A percentile compares a stretch with the other conserved stretches of the same genome.
Conservation (phyloP, 2,888 invertebrate species). For the Epinotia nisella region DNA sequence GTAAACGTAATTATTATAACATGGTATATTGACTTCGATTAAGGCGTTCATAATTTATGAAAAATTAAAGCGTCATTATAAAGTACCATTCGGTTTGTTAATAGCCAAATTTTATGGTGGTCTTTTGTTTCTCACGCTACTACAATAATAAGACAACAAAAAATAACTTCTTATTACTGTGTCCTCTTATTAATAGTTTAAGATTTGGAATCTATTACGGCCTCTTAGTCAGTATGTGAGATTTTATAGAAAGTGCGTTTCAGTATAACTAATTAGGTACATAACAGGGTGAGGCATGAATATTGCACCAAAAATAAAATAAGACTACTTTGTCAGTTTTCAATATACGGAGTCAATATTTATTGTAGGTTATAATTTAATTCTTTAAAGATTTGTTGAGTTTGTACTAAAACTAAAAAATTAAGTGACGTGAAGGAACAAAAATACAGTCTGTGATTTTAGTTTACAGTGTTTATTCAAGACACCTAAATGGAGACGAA, state of each 20-base stretch:
- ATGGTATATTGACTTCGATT: conserved; percentile 8
- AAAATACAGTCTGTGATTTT: no score
- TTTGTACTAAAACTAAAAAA: no score
- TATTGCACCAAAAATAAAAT: no score
- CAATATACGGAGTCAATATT: no score
- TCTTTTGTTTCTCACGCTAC: conserved; percentile 27
- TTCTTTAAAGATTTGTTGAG: no score
- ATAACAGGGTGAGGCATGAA: no score
- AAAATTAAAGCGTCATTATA: conserved; percentile 31
- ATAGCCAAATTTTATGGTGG: not conserved
- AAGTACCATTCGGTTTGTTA: conserved; percentile 12
- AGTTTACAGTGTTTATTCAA: no score
- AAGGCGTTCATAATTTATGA: conserved; percentile 4
- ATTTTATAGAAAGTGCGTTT: not conserved
- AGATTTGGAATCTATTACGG: not conserved
- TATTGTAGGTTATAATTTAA: no score
- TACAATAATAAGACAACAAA: not conserved
- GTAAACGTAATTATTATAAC: conserved; percentile 19
- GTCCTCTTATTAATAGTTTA: not conserved
- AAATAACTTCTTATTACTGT: not conserved
- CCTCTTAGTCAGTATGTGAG: not conserved
- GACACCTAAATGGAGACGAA: no score
- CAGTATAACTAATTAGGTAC: no score
- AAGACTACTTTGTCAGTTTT: no score
- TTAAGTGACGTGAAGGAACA: no score